Evolutionary conservation across 2,797 vertebrate genomes (phyloP).

Genomic region (Micrastur ruficollis): DNA sequence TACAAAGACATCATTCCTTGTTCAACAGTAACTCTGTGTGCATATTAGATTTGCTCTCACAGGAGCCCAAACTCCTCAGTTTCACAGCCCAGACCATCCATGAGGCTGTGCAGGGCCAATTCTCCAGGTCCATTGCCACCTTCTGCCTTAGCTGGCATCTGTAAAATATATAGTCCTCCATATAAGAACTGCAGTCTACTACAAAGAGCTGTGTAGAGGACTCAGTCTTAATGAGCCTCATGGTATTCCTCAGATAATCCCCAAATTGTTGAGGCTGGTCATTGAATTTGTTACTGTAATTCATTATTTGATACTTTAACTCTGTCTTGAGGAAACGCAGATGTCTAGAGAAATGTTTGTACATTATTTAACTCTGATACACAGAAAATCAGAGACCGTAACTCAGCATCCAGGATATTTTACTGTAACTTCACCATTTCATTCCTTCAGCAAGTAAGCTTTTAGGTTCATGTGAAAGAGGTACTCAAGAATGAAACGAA

Average conservation of each 20-base stretch:
- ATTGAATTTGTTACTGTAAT: neutral
- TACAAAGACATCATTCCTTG: neutral
- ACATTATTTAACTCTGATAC: neutral
- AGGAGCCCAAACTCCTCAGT: neutral
- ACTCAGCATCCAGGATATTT: neutral
- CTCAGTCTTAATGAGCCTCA: neutral
- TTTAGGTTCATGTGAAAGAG: neutral
- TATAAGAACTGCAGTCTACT: neutral
- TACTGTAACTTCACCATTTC: neutral
- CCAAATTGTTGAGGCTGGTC: neutral
- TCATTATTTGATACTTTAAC: neutral
- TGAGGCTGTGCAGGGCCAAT: neutral
- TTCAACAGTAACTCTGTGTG: neutral
- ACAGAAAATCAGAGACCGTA: neutral
- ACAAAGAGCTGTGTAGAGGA: neutral
- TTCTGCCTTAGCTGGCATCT: neutral
- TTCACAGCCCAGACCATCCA: neutral
- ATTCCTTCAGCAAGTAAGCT: neutral
- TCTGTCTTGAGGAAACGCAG: neutral
- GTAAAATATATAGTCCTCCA: neutral
- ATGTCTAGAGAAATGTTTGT: neutral
- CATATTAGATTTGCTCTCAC: neutral
- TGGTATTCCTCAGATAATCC: neutral
- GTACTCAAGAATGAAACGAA: neutral
- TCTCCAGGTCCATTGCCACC: neutral